phyloP scores from a whole-genome alignment of 2,113 vertebrate genomes.

The Phycodurus eques region DNA sequence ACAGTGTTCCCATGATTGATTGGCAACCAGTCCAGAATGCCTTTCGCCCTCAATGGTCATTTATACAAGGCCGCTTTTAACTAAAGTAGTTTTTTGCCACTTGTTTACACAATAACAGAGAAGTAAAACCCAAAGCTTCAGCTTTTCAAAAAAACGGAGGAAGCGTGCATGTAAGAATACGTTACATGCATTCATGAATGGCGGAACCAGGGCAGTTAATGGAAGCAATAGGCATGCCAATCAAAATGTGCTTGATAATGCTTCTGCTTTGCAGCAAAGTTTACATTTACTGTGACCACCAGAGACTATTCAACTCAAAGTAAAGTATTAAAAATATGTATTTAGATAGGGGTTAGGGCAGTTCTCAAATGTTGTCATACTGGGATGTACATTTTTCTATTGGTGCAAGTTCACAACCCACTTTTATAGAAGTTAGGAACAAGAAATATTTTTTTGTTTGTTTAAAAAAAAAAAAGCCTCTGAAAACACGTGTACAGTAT shows the following conservation, averaged over 20 bases:
- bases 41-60: no score
- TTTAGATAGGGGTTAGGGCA: neutral
- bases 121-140: neutral
- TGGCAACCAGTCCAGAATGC: neutral
- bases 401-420: no score
- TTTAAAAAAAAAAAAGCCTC: no score
- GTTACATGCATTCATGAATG: neutral
- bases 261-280: neutral
- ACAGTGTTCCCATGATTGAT: neutral
- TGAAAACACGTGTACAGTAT: no score
- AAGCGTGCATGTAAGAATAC: neutral
- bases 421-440: no score
- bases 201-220: neutral
- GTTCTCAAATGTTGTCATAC: no score
- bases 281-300: neutral
- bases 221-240: neutral
- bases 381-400: no score
- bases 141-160: neutral
- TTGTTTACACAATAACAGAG: no score
- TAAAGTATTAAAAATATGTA: neutral
- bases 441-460: no score
- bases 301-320: neutral
- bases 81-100: no score
- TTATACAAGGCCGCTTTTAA: no score
- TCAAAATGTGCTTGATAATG: neutral